phyloP scores from a whole-genome alignment of 2,113 vertebrate genomes.

The Corythaeola cristata region DNA sequence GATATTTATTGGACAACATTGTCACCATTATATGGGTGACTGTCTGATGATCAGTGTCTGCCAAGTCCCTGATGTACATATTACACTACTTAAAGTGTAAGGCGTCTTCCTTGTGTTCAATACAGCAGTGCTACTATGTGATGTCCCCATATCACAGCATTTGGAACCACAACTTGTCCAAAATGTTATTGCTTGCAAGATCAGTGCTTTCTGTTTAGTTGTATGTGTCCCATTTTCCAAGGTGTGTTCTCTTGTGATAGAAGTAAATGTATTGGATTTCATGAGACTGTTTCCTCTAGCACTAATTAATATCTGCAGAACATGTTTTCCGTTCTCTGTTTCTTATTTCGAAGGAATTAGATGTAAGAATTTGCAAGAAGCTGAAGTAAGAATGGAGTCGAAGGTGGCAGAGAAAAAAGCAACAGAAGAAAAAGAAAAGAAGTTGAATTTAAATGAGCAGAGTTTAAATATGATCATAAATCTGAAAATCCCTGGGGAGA shows the following conservation, averaged over 20 bases:
- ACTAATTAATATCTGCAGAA: not conserved
- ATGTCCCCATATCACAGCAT: not conserved
- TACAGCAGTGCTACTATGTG: not conserved
- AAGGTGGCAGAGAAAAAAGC: not conserved
- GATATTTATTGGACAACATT: not conserved
- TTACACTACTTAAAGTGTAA: not conserved
- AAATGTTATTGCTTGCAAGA: not conserved
- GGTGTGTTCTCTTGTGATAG: not conserved
- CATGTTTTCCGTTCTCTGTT: not conserved
- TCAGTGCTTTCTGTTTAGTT: not conserved
- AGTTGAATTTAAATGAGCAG: not conserved
- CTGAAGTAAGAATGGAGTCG: not conserved
- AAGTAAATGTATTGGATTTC: not conserved
- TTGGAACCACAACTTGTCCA: not conserved
- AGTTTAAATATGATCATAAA: not conserved
- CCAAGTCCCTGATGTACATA: not conserved
- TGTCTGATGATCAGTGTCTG: not conserved
- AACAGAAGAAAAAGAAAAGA: not conserved
- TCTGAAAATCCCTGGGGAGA: not conserved
- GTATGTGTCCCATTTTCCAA: not conserved
- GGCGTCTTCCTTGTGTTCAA: not conserved
- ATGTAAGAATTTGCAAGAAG: not conserved
- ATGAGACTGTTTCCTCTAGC: not conserved
- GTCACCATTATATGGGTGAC: not conserved
- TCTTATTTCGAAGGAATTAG: not conserved